Percentiles rank a stretch among this genome's conserved stretches.
Conservation (phyloP, 2,113 vertebrate genomes). For the Percina caprodes region DNA sequence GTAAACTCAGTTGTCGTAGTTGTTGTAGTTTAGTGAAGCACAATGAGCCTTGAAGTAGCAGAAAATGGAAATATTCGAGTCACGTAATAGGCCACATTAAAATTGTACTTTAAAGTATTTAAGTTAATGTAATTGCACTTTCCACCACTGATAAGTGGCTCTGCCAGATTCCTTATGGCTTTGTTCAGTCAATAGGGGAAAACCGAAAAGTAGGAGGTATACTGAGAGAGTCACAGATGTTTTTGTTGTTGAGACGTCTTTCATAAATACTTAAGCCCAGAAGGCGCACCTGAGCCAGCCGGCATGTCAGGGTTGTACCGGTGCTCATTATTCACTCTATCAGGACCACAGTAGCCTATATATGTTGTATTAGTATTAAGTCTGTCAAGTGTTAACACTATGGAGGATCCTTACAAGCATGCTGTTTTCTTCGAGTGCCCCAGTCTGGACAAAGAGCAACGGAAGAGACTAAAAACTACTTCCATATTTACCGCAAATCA, state of each 20-base stretch:
- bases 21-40: too few species aligned
- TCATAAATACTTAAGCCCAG: too few species aligned
- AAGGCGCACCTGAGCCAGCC: not conserved
- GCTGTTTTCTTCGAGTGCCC: conserved; percentile 54
- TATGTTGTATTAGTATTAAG: not conserved
- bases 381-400: fast-evolving
- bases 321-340: not conserved
- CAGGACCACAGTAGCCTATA: not conserved
- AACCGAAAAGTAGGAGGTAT: too few species aligned
- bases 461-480: conserved; percentile 48
- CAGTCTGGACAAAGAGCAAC: not conserved
- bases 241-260: not conserved
- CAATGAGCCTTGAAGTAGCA: too few species aligned
- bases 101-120: too few species aligned
- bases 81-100: too few species aligned
- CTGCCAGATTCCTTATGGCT: too few species aligned
- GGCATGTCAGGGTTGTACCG: not conserved
- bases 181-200: too few species aligned
- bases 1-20: too few species aligned
- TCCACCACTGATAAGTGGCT: too few species aligned
- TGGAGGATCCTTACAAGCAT: conserved; percentile 26
- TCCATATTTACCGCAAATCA: conserved; percentile 54
- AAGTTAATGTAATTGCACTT: too few species aligned
- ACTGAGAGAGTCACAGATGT: not conserved
- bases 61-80: too few species aligned